Percentiles rank a stretch among this genome's conserved stretches.
Evolutionary conservation across 2,113 vertebrate species (phyloP).

Genomic region (human): GRCh38 chr3:134833501-134834000

Average conservation of each 20-base stretch:
- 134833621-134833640: not conserved
- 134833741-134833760: not conserved
- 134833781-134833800: accelerated
- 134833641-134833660: not conserved
- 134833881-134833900: not conserved
- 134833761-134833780: accelerated
- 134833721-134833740: not conserved
- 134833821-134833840: not conserved
- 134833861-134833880: not conserved
- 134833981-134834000: not conserved
- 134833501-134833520: conserved; percentile 46
- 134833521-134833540: not conserved
- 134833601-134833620: accelerated
- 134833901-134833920: not conserved
- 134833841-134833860: not conserved
- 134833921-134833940: not conserved
- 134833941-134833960: not conserved
- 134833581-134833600: not conserved
- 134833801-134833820: not conserved
- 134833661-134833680: not conserved
- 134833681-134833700: not conserved
- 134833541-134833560: not conserved
- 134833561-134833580: conserved; percentile 27
- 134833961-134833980: not conserved
- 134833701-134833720: not conserved